phyloP scores from a whole-genome alignment of 2,797 vertebrate genomes.

The Halcyon badia region DNA sequence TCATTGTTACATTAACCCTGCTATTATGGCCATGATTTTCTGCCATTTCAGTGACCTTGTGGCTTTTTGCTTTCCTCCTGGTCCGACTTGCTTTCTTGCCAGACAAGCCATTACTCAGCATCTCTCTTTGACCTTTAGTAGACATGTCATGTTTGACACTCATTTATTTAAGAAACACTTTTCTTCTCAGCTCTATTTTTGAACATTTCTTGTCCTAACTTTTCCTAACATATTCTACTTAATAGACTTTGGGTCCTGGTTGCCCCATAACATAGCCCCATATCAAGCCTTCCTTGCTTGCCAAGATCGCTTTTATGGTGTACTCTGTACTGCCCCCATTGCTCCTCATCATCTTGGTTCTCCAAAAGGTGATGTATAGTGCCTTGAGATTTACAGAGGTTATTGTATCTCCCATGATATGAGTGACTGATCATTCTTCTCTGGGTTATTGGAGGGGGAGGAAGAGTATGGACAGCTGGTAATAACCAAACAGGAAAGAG shows the following conservation, averaged over 20 bases:
- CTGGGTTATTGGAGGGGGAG: not conserved
- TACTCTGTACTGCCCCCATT: not conserved
- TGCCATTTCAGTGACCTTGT: not conserved
- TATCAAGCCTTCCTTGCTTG: not conserved
- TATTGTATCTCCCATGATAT: not conserved
- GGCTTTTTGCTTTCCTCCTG: not conserved
- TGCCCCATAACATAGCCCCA: not conserved
- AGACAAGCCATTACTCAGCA: not conserved
- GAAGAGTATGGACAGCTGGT: accelerated
- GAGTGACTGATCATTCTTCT: not conserved
- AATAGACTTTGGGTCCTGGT: not conserved
- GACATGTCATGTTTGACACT: not conserved
- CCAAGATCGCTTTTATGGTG: not conserved
- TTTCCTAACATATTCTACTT: not conserved
- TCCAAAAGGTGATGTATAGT: not conserved
- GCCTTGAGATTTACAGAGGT: not conserved
- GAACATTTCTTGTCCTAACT: not conserved
- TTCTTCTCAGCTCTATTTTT: not conserved
- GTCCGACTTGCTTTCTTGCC: not conserved
- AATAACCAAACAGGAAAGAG: not conserved
- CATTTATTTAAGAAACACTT: not conserved
- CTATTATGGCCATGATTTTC: not conserved
- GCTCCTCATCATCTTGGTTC: not conserved
- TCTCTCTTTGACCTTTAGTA: not conserved
- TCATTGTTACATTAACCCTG: accelerated